Evolutionary conservation across 2,888 invertebrate species (phyloP).

Genomic region (Cosmopolites sordidus): DNA sequence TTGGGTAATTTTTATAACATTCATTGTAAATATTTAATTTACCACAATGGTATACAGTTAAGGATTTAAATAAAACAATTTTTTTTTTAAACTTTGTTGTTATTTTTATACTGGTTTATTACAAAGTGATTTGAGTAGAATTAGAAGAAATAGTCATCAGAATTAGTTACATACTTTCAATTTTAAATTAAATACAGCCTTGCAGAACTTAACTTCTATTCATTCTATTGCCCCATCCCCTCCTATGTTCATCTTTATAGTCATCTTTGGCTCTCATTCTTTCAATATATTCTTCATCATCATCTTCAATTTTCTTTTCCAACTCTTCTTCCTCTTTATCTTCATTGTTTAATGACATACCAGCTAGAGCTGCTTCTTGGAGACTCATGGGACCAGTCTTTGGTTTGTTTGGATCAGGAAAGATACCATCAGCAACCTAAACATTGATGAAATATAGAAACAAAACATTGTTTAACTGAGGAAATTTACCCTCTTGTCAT

Average conservation of each 20-base stretch:
- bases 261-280: conserved; percentile 74
- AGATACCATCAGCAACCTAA: conserved; percentile 48
- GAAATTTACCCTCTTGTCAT: conserved; percentile 65
- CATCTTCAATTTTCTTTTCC: conserved; percentile 63
- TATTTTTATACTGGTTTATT: too few relatives aligned
- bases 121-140: too few relatives aligned
- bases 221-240: conserved; percentile 83
- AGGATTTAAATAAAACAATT: background rate
- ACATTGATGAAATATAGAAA: background rate
- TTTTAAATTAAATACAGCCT: background rate
- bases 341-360: conserved; percentile 43
- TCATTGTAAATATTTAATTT: conserved; percentile 21
- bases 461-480: too few relatives aligned
- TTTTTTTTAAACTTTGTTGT: background rate
- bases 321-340: conserved; percentile 60
- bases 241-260: conserved; percentile 79
- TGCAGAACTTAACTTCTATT: conserved; percentile 63
- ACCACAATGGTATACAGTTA: conserved; percentile 20
- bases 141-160: too few relatives aligned
- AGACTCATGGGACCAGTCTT: conserved; percentile 39
- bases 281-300: conserved; percentile 66
- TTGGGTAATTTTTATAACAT: background rate
- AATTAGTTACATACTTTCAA: too few relatives aligned
- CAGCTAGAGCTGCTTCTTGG: conserved; percentile 44
- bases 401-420: conserved; percentile 51